phyloP scores from a whole-genome alignment of 2,113 vertebrate genomes.

The Zingel zingel region DNA sequence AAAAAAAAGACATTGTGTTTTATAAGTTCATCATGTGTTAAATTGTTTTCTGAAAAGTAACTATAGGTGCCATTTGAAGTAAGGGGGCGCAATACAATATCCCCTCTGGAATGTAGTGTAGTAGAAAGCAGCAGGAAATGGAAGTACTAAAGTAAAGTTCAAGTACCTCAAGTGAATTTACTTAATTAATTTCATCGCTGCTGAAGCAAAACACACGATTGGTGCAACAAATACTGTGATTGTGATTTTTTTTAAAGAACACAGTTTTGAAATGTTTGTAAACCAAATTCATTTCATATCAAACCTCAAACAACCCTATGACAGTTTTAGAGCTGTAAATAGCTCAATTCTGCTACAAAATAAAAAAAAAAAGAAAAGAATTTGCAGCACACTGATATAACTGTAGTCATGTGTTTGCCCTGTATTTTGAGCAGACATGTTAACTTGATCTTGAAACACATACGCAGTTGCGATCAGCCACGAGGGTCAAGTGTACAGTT shows the following conservation, averaged over 20 bases:
- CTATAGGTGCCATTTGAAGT: background rate
- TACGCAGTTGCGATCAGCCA: conserved; percentile 10
- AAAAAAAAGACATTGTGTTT: background rate
- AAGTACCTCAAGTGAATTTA: background rate
- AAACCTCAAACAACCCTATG: background rate
- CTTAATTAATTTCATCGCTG: background rate
- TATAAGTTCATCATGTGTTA: background rate
- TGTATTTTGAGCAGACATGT: background rate
- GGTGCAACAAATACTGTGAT: background rate
- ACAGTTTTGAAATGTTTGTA: background rate
- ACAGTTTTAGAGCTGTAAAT: background rate
- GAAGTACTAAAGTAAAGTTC: background rate
- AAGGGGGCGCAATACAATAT: background rate
- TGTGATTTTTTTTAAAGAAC: background rate
- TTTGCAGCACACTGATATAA: too few species aligned
- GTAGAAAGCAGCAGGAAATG: background rate
- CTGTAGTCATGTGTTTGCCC: background rate
- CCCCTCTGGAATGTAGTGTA: background rate
- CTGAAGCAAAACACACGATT: background rate
- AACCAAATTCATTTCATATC: background rate
- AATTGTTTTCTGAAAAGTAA: background rate
- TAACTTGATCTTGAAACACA: conserved; percentile 26
- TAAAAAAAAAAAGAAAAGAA: background rate
- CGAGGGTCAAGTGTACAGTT: conserved; percentile 28
- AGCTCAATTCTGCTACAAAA: background rate